phyloP scores from a whole-genome alignment of 2,888 invertebrate species.

The Entomobrya multifasciata region DNA sequence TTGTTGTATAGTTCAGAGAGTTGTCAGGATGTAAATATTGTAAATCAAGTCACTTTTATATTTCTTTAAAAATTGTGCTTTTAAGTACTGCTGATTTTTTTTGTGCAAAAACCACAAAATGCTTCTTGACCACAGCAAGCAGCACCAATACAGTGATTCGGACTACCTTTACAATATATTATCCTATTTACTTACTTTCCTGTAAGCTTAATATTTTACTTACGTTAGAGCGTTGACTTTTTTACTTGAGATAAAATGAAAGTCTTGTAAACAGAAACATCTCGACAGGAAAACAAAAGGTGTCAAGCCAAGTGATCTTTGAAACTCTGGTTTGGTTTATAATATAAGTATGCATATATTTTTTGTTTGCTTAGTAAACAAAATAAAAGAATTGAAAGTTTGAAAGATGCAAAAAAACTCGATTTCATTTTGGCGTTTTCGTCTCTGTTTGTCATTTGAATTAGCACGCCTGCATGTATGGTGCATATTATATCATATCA shows the following conservation, averaged over 20 bases:
- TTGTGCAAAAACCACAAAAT: neutral
- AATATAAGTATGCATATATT: no score
- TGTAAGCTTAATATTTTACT: no score
- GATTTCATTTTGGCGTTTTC: conserved; percentile 43
- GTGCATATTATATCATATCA: neutral
- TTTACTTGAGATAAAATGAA: no score
- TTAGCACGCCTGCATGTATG: neutral
- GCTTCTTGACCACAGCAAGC: neutral
- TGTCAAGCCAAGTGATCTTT: conserved; percentile 41
- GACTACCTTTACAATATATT: no score
- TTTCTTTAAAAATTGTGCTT: no score
- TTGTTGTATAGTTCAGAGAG: neutral
- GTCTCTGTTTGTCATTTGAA: neutral
- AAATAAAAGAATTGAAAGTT: neutral
- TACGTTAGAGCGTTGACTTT: no score
- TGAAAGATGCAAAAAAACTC: conserved; percentile 40
- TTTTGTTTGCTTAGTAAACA: conserved; percentile 22
- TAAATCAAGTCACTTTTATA: conserved; percentile 7
- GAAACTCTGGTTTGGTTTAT: no score
- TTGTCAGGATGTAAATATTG: no score
- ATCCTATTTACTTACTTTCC: no score
- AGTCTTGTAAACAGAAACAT: no score
- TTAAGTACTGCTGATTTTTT: no score
- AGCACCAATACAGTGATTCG: conserved; percentile 3
- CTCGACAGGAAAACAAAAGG: conserved; percentile 24